These are phyloP conservation scores for Rhinella marina DNA, from an alignment of 2,797 vertebrate genomes.

Conservation along the genomic window DNA sequence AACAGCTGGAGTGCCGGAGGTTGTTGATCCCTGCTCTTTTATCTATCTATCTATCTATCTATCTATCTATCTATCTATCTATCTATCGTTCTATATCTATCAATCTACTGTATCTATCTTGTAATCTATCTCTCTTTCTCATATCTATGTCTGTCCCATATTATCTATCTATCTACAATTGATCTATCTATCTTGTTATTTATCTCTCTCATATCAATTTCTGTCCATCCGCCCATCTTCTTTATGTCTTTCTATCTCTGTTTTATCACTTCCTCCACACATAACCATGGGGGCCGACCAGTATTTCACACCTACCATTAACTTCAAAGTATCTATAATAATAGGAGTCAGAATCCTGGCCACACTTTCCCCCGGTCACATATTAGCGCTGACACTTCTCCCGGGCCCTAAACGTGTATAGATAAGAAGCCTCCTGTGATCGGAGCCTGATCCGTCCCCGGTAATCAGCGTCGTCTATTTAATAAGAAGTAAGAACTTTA, in stretches of 20 bases:
- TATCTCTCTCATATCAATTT: background rate
- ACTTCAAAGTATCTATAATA: background rate
- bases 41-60: background rate
- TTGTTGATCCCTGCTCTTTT: no score
- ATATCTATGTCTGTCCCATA: background rate
- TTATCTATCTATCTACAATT: background rate
- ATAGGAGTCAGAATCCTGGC: background rate
- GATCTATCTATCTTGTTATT: background rate
- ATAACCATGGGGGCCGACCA: background rate
- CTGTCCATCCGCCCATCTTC: background rate
- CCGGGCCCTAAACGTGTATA: background rate
- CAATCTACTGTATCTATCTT: background rate
- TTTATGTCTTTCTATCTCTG: no score
- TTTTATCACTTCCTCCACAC: background rate
- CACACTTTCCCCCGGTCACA: background rate
- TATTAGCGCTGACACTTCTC: background rate
- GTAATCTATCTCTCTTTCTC: background rate
- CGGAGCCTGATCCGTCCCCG: background rate
- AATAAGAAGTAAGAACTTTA: constrained; percentile 31
- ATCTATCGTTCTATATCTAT: background rate
- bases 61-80: background rate
- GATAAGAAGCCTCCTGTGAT: background rate
- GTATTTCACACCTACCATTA: background rate
- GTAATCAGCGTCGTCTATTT: constrained; percentile 23
- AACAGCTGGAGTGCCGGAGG: no score